A percentile compares a stretch with the other conserved stretches of the same genome.
phyloP scores from a whole-genome alignment of 2,113 vertebrate species.

The Mus spicilegus region DNA sequence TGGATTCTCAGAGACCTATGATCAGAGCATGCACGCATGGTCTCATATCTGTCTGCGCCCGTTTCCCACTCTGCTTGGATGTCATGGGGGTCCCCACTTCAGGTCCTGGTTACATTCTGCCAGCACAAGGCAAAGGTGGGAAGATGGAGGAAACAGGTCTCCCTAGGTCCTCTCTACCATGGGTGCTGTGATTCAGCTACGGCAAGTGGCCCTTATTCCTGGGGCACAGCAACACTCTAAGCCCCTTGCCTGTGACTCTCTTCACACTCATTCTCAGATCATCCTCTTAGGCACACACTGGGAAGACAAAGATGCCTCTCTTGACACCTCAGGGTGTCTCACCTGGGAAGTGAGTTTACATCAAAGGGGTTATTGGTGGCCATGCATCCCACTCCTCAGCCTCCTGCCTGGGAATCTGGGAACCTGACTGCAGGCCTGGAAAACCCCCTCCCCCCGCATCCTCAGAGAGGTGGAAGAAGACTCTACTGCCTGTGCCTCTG shows the following conservation, averaged over 20 bases:
- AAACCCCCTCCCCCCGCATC: too few relatives aligned
- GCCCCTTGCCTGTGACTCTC: not conserved
- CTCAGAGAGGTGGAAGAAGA: not conserved
- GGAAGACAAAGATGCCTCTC: not conserved
- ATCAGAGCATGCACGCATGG: not conserved
- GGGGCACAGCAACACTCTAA: not conserved
- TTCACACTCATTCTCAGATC: not conserved
- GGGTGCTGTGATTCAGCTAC: not conserved
- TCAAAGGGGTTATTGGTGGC: not conserved
- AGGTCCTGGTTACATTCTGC: not conserved
- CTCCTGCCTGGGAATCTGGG: not conserved
- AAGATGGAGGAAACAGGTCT: not conserved
- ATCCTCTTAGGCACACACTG: too few relatives aligned
- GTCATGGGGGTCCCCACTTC: not conserved
- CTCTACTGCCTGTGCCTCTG: not conserved
- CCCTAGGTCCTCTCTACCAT: not conserved
- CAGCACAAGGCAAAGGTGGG: not conserved
- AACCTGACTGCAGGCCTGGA: not conserved
- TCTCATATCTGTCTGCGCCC: not conserved
- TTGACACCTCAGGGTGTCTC: not conserved
- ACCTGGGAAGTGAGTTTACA: not conserved
- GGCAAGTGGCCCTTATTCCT: too few relatives aligned
- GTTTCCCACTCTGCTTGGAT: not conserved
- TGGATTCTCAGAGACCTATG: not conserved
- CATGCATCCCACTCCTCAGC: not conserved